Percentiles rank a stretch among this genome's conserved stretches.
Conservation (phyloP, 2,888 invertebrate genomes). For the Xanthorhoe designata region DNA sequence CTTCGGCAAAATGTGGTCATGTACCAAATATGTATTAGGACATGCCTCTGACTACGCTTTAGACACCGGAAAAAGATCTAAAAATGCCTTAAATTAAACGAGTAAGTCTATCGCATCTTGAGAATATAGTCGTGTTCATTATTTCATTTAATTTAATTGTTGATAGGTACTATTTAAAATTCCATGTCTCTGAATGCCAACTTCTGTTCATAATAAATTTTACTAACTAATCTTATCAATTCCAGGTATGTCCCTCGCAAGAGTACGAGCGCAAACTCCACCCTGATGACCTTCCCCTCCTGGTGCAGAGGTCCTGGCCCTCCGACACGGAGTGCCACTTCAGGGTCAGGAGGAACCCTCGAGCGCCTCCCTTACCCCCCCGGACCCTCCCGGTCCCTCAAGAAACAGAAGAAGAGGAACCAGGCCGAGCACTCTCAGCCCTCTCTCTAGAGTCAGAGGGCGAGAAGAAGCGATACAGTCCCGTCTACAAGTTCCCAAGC, state of each 20-base stretch:
- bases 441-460: conserved; percentile 76
- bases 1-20: too few species aligned
- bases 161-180: too few species aligned
- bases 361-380: conserved; percentile 91
- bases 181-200: too few species aligned
- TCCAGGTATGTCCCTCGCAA: conserved; percentile 89
- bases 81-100: too few species aligned
- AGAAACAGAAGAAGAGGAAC: conserved; percentile 68
- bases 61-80: too few species aligned
- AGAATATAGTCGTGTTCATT: too few species aligned
- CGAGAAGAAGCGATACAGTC: conserved; percentile 76
- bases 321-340: conserved; percentile 91
- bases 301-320: conserved; percentile 92
- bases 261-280: conserved; percentile 95
- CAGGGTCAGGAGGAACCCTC: conserved; percentile 92
- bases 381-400: conserved; percentile 70
- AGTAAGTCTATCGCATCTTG: too few species aligned
- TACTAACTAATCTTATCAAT: conserved; percentile 23
- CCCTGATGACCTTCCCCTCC: conserved; percentile 93
- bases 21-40: too few species aligned
- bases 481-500: conserved; percentile 81
- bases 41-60: too few species aligned
- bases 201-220: too few species aligned
- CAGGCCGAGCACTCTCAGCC: conserved; percentile 74
- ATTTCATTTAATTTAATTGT: too few species aligned